Percentiles rank a stretch among this genome's conserved stretches.
These are phyloP conservation scores for Calameuta pallipes DNA, from an alignment of 2,888 invertebrate species.

Conservation along the genomic window DNA sequence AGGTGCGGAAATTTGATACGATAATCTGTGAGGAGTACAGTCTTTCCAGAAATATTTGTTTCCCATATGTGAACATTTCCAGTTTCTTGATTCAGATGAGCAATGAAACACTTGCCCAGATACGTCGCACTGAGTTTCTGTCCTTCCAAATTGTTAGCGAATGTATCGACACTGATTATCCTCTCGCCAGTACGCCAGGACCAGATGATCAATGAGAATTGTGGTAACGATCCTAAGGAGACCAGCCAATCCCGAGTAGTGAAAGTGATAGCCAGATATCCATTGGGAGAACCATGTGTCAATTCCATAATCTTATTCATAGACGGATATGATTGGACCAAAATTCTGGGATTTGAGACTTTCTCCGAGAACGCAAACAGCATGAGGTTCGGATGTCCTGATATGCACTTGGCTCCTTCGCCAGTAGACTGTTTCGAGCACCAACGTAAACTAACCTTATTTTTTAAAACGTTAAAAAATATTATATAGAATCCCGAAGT, in stretches of 20 bases:
- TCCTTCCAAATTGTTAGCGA: conserved; percentile 42
- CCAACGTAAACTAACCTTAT: conserved; percentile 33
- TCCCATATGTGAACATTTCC: conserved; percentile 53
- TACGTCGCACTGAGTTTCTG: conserved; percentile 45
- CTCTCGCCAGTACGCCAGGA: conserved; percentile 75
- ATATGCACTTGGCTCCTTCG: conserved; percentile 52
- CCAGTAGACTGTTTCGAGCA: conserved; percentile 37
- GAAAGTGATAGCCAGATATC: conserved; percentile 52
- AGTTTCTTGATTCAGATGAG: conserved; percentile 48
- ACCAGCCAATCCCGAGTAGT: conserved; percentile 43
- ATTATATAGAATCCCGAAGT: conserved; percentile 49
- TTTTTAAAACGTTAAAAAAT: conserved; percentile 45
- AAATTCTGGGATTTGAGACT: conserved; percentile 70
- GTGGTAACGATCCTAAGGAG: conserved; percentile 46
- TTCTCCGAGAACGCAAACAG: conserved; percentile 76
- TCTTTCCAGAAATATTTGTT: conserved; percentile 33
- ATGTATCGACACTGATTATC: conserved; percentile 61
- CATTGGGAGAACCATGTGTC: conserved; percentile 28
- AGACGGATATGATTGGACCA: conserved; percentile 73
- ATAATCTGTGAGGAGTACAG: conserved; percentile 33
- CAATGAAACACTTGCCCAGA: conserved; percentile 36
- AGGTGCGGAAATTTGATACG: conserved; percentile 43
- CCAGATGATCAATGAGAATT: conserved; percentile 72
- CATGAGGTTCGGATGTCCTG: conserved; percentile 49
- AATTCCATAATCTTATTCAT: conserved; percentile 64